Base-by-base conservation (phyloP, 1,140 invertebrate species). In the Philotrypesis tridentata region DNA sequence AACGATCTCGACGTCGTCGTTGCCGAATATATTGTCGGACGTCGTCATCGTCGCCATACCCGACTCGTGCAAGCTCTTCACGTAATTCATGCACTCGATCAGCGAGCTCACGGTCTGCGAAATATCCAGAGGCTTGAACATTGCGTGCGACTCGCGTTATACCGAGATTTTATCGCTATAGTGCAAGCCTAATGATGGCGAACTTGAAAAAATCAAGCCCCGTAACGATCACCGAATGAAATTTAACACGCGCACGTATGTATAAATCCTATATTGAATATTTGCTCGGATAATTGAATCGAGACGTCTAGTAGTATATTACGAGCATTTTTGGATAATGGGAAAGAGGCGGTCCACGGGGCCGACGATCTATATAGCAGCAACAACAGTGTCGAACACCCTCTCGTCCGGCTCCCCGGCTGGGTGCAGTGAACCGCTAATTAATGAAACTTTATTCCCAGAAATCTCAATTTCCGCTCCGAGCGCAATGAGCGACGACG, bases 61-160 rank as follows among this genome's bases (percentile, higher is more conserved):
- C 21, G 48, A 55, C 29, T 87, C 85, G 61, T 89, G 86, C 25
- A 90, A 87, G 70, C 89, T 89, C 82, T 90, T 90, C 21, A 90
- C 90, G 86, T 90, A 90, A 87, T 91, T 92, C 84, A 91, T 89
- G 63, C 90, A 91, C 65, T 90, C 89, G 85, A 90, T 88, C 23
- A 90, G 82, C 72, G 88, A 88, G 27, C 88, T 89, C 48, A 91
- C 87, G 11, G 87, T 90, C 90, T 92, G 85, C 31, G 88, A 55
- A 7, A 55, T 7, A n/a, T 55, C 48, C 48, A 55, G n/a, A 21
- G 17, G 48, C 21, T 55, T 55, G 48, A 55, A n/a, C 48, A 21
- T 55, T 21, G 48, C 48, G 48, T 55, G 48, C 21, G n/a, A n/a
- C n/a, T 48, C 17, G 17, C 43, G 11, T 55, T 48, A 12, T 48